Evolutionary conservation across 2,113 vertebrate genomes (phyloP).

Genomic region (Cettia cetti): DNA sequence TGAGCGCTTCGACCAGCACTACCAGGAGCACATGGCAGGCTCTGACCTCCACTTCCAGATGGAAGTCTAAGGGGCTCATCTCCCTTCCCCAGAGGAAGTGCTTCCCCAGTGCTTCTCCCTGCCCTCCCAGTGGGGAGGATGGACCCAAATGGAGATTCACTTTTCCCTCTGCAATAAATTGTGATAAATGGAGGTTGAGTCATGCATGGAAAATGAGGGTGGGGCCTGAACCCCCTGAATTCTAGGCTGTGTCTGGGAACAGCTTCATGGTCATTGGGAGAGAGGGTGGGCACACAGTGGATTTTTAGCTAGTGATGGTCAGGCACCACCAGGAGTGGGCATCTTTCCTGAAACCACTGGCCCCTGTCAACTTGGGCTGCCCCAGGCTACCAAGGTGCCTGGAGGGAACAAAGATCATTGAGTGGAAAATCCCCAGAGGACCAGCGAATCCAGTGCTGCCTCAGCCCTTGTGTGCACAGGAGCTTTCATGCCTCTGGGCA

Average conservation of each 20-base stretch:
- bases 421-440: neutral
- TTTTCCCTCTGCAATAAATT: neutral
- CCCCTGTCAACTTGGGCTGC: neutral
- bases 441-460: accelerated
- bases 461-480: accelerated
- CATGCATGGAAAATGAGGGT: neutral
- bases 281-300: neutral
- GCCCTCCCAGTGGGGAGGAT: accelerated
- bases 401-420: accelerated
- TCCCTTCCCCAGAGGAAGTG: neutral
- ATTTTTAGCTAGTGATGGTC: neutral
- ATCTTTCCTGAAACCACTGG: neutral
- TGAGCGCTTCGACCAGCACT: conserved; percentile 57
- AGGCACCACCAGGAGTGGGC: accelerated
- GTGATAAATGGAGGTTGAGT: neutral
- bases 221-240: neutral
- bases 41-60: conserved; percentile 52
- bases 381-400: neutral
- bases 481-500: accelerated
- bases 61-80: neutral
- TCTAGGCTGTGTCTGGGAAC: accelerated
- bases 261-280: neutral
- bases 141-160: neutral
- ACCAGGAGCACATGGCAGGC: conserved; percentile 48
- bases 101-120: neutral